Evolutionary conservation across 2,113 vertebrate genomes (phyloP), one percentile per base, ranked within the genome.

Genomic region (Halcyon malimbica): DNA sequence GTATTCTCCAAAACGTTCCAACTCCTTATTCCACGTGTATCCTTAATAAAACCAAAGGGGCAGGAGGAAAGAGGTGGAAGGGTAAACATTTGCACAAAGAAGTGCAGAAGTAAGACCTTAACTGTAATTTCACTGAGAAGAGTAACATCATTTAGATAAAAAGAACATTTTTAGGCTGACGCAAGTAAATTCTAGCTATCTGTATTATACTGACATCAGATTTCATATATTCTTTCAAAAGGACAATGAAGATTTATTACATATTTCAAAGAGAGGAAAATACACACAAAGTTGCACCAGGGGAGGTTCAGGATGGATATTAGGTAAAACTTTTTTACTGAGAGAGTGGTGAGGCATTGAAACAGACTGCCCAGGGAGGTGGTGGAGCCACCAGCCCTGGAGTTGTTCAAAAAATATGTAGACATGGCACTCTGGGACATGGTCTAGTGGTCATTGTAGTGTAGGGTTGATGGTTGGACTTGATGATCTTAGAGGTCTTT

Each of bases 201-300:
- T 50, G 5, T 65, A 44, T 10, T 18, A 60, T 15, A 50, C 0
- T 10, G 20, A 80, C 10, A 51, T 4, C 50, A 82, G 16, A 57
- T 63, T 42, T 75, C 26, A 64, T 17, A 44, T 41, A 21, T 9
- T 46, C 25, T 60, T 64, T 56, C 56, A 70, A 57, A 65, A 86
- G 6, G 2, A 25, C 15, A 81, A 65, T 0, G 0, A 42, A 65
- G 25, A 81, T 20, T 80, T 10, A 28, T 16, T 57, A 46, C 4
- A 6, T 11, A 79, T 68, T 91, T 94, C 46, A 94, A 83, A 62
- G 14, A 48, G 1, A 64, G 11, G 35, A 64, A 83, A 94, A 89
- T 24, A 89, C n/a, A n/a, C n/a, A n/a, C n/a, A n/a, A 56, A 56
- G 53, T 56, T 31, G 53, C 25, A 28, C 25, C 25, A 53, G 51